Base-by-base conservation (phyloP, 1,140 invertebrate species). In the Eulimnadia texana region DNA sequence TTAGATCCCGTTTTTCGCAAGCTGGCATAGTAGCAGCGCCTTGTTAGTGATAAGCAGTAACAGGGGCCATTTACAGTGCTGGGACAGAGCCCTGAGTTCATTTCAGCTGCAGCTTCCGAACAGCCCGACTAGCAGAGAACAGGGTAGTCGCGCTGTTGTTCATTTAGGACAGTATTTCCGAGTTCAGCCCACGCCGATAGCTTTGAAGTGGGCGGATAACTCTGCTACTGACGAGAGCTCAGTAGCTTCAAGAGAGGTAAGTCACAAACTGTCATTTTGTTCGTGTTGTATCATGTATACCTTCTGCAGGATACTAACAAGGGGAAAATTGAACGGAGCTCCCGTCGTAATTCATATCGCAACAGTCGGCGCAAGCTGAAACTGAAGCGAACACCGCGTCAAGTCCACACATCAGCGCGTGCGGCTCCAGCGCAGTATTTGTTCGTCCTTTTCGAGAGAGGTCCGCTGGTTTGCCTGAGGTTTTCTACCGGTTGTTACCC, bases 1-100 rank as follows among this genome's bases (percentile, higher is more conserved):
- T 29, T 24, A 61, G 60, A 61, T 61, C 19, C 51, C 60, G 3
- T 61, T 61, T 54, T 51, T 29, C 22, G n/a, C 53, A 23, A 27
- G 50, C 0, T 61, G 60, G 60, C 60, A 61, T 20, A 29, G 50
- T 16, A 13, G 33, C 22, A 61, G 53, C 28, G 60, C 51, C 13
- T 42, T 61, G 28, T 33, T 61, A 11, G 22, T 51, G 3, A 51
- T 61, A 23, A 53, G 60, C 51, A 42, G 53, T 3, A 51, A 61
- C 19, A n/a, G 33, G 42, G 60, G 60, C 3, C 60, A 53, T 11
- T 24, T 61, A 3, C 23, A 52, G 33, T 52, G 50, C 2, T 61
- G 51, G 25, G 60, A 61, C 51, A 13, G 60, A 3, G 60, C 60
- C 11, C 23, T 61, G 19, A 55, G 23, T 28, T 27, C 60, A 19